Evolutionary conservation across 64 coral and sea anemone species (phyloP), one percentile per base, ranked within the genome.

Genomic region (Montipora cactus): DNA sequence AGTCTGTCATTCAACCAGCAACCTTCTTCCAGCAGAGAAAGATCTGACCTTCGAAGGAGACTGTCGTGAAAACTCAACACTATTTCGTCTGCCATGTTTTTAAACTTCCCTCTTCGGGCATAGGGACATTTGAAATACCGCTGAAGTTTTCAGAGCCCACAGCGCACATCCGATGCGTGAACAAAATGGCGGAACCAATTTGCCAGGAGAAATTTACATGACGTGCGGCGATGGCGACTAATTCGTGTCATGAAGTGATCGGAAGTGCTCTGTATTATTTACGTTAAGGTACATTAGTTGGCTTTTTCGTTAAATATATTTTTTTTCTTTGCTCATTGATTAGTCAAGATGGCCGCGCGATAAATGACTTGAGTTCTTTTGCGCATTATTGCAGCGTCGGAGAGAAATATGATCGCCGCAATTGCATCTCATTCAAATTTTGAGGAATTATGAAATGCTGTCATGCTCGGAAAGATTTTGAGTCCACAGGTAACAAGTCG

Each of bases 61-160:
- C 97, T 99, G 44, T 99, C 92, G 16, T 96, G 80, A 90, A 99
- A 99, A 84, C 92, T 99, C 85, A 99, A 80, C 61, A 90, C 92
- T 92, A 99, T 87, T 69, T 87, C 67, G 58, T 91, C 92, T 46
- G 83, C 92, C 95, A 94, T 91, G 69, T 87, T 95, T 95, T 94
- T 78, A 73, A 97, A 97, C 45, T 82, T 93, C 89, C 91, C 91
- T 84, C 88, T 66, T 51, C 79, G 90, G 69, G 95, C 93, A 97
- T 97, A 88, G 78, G 59, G 58, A 81, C 28, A 49, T 61, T 46
- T 80, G 75, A 19, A 7, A 37, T 66, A 87, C 94, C 94, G 94
- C 94, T 92, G 94, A 66, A 6, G 55, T 59, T 76, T 44, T 59
- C 7, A 4, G 49, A 70, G 71, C 70, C 70, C 87, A 64, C 70